These are phyloP conservation scores for Oncorhynchus kisutch DNA, from an alignment of 2,113 vertebrate species.

Conservation along the genomic window DNA sequence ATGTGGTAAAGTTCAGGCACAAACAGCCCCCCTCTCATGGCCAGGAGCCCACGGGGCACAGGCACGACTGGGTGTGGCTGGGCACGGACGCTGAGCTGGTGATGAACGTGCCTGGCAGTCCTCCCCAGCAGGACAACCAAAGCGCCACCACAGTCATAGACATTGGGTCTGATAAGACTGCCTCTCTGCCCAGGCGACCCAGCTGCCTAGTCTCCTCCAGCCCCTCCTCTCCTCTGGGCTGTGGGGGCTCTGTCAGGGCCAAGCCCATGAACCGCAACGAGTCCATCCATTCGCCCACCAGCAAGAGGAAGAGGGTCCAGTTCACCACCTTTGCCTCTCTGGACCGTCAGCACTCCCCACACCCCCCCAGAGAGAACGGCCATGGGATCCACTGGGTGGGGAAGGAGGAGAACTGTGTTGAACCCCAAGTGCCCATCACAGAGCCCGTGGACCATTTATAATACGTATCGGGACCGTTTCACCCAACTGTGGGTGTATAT, in stretches of 20 bases:
- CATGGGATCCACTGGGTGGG: constrained; percentile 88
- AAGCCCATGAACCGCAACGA: constrained; percentile 70
- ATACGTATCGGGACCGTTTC: constrained; percentile 21
- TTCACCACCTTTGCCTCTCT: constrained; percentile 90
- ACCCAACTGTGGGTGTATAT: constrained; percentile 33
- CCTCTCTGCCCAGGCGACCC: constrained; percentile 58
- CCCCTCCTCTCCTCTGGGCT: constrained; percentile 54
- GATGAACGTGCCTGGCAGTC: constrained; percentile 79
- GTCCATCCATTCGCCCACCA: constrained; percentile 86
- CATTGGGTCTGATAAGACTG: constrained; percentile 71
- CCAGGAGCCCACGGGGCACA: constrained; percentile 83
- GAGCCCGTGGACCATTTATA: constrained; percentile 56
- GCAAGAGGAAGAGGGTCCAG: constrained; percentile 91
- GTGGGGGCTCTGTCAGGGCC: constrained; percentile 52
- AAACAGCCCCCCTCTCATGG: constrained; percentile 82
- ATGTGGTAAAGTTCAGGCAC: constrained; percentile 84
- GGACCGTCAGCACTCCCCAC: constrained; percentile 73
- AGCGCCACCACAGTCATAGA: constrained; percentile 80
- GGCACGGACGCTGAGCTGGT: constrained; percentile 85
- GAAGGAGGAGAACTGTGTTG: constrained; percentile 77
- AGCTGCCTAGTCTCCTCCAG: constrained; percentile 61
- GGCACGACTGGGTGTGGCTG: constrained; percentile 92
- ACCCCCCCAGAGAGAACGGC: constrained; percentile 71
- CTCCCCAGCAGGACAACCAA: constrained; percentile 76
- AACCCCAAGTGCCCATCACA: constrained; percentile 68